Evolutionary conservation across 1,140 invertebrate species (phyloP).

Genomic region (Plectrocnemia conspersa): DNA sequence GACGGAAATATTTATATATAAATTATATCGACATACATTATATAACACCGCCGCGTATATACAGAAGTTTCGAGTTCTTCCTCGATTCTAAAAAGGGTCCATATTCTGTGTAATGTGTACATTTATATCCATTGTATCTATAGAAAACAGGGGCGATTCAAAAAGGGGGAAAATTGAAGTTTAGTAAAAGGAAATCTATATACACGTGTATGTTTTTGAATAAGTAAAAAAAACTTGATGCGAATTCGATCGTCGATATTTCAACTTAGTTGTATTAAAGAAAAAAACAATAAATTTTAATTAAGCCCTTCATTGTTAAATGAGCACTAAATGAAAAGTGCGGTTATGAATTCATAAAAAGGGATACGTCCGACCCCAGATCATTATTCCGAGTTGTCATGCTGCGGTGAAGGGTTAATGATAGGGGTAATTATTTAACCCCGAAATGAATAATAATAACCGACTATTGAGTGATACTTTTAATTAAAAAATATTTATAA

Average conservation of each 20-base stretch:
- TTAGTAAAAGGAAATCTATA: constrained; percentile 18
- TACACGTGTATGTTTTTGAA: constrained; percentile 2
- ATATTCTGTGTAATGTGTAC: too few relatives aligned
- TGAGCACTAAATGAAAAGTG: neutral
- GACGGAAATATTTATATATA: too few relatives aligned
- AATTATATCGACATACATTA: too few relatives aligned
- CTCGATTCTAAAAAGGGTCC: too few relatives aligned
- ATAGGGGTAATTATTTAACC: constrained; percentile 35
- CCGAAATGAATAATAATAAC: constrained; percentile 29
- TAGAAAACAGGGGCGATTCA: constrained; percentile 15
- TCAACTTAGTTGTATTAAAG: constrained; percentile 3
- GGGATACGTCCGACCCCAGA: constrained; percentile 1
- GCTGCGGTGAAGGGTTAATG: constrained; percentile 31
- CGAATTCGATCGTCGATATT: constrained; percentile 12
- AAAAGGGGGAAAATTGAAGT: constrained; percentile 6
- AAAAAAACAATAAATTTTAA: neutral
- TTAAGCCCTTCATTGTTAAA: neutral
- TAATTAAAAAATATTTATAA: neutral
- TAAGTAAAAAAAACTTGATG: constrained; percentile 13
- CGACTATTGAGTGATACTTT: neutral
- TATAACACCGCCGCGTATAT: too few relatives aligned
- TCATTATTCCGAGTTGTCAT: constrained; percentile 11
- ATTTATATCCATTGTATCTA: too few relatives aligned
- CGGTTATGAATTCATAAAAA: constrained; percentile 4
- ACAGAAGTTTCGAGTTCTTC: too few relatives aligned